Evolutionary conservation across 2,888 invertebrate genomes (phyloP).

Genomic region (Anticlea derivata): DNA sequence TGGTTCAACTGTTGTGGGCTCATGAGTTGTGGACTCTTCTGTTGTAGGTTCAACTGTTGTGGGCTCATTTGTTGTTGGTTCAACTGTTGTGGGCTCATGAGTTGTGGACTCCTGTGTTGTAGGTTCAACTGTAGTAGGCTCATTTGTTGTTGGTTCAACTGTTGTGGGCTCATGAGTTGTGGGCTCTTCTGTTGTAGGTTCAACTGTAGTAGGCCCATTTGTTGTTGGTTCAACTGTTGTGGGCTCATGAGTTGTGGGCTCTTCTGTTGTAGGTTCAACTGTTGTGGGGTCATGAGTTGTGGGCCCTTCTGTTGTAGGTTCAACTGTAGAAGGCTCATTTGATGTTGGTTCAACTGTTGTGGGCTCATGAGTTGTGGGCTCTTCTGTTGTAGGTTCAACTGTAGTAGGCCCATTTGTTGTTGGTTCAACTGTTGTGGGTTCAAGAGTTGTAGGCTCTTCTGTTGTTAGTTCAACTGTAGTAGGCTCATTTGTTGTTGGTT

Average conservation of each 20-base stretch:
- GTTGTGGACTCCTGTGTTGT: not conserved
- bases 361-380: constrained; percentile 8
- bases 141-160: not conserved
- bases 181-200: constrained; percentile 10
- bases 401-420: constrained; percentile 8
- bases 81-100: not conserved
- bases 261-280: constrained; percentile 8
- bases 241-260: constrained; percentile 3
- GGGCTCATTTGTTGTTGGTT: not conserved
- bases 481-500: not conserved
- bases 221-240: constrained; percentile 10
- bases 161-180: constrained; percentile 3
- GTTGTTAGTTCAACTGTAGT: constrained; percentile 5
- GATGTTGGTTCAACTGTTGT: constrained; percentile 13
- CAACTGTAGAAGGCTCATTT: not conserved
- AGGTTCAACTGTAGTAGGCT: not conserved
- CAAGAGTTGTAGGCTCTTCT: constrained; percentile 1
- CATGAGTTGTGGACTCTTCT: not conserved
- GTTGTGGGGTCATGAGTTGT: no score
- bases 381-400: constrained; percentile 1
- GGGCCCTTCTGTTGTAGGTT: constrained; percentile 5
- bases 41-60: not conserved
- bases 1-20: not conserved
- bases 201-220: constrained; percentile 1
- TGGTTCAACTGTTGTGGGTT: not conserved